phyloP scores from a whole-genome alignment of 2,797 vertebrate genomes.

The Leptoclinus maculatus region DNA sequence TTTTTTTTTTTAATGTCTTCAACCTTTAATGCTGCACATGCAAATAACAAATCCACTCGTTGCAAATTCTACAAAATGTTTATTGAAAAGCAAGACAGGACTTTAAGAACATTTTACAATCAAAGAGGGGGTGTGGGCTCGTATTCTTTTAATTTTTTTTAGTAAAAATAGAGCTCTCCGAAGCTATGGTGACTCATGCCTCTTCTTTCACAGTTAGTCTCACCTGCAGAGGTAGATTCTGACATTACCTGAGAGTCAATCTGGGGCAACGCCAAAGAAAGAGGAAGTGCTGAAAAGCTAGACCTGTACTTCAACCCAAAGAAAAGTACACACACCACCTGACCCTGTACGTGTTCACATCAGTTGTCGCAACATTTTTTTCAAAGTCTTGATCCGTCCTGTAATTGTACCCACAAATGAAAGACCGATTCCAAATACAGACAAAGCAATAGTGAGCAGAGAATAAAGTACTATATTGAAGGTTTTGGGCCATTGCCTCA shows the following conservation, averaged over 20 bases:
- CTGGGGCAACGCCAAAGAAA: slow-evolving; percentile 83
- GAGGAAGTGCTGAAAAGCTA: slow-evolving; percentile 18
- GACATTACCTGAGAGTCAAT: slow-evolving; percentile 94
- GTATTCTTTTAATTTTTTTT: slow-evolving; percentile 51
- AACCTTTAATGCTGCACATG: neutral
- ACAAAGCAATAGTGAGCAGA: neutral
- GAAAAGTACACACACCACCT: neutral
- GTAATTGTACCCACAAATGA: neutral
- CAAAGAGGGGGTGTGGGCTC: slow-evolving; percentile 79
- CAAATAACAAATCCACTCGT: slow-evolving; percentile 2
- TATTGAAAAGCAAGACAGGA: slow-evolving; percentile 94
- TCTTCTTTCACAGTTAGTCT: slow-evolving; percentile 92
- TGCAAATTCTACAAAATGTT: slow-evolving; percentile 95
- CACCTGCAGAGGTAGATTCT: slow-evolving; percentile 96
- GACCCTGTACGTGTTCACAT: neutral
- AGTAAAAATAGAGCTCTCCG: slow-evolving; percentile 85
- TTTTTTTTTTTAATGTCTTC: neutral
- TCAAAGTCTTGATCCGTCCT: neutral
- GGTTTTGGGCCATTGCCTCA: neutral
- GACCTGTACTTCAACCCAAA: neutral
- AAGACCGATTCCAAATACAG: neutral
- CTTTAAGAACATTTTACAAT: slow-evolving; percentile 88
- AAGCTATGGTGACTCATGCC: slow-evolving; percentile 85
- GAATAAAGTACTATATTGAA: no score
- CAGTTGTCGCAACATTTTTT: neutral